A percentile compares a stretch with the other conserved stretches of the same genome.
phyloP scores from a whole-genome alignment of 2,797 vertebrate genomes.

The Sebastes variabilis region DNA sequence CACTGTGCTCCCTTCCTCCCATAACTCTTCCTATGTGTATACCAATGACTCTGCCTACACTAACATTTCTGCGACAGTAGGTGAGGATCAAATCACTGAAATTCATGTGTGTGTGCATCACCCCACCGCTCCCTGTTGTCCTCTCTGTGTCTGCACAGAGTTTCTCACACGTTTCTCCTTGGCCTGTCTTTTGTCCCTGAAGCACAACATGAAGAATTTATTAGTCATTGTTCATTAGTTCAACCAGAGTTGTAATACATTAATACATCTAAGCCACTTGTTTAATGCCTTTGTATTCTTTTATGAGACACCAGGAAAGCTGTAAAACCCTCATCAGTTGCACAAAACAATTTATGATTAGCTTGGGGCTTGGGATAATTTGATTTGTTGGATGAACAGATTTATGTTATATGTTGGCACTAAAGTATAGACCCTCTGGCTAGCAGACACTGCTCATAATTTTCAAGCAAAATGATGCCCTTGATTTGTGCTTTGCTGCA shows the following conservation, averaged over 20 bases:
- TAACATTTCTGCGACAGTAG: conserved; percentile 98
- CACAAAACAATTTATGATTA: background rate
- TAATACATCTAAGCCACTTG: background rate
- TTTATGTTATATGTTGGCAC: background rate
- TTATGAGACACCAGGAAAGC: conserved; percentile 4
- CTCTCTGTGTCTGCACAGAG: conserved; percentile 21
- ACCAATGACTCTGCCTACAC: conserved; percentile 99
- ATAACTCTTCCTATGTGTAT: conserved; percentile 96
- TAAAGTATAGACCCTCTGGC: background rate
- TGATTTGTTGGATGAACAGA: background rate
- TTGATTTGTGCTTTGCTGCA: conserved; percentile 61
- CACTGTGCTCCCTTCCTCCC: conserved; percentile 95
- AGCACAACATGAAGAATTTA: background rate
- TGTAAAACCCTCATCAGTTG: conserved; percentile 13
- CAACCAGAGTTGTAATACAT: background rate
- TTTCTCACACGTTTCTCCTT: conserved; percentile 9
- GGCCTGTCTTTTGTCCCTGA: background rate
- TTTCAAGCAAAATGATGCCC: conserved; percentile 7
- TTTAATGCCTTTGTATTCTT: background rate
- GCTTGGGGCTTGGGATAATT: background rate
- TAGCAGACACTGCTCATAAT: background rate
- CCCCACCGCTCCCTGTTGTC: conserved; percentile 36
- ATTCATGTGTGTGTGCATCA: conserved; percentile 43
- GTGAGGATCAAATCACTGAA: conserved; percentile 86
- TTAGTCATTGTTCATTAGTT: background rate